Percentiles rank a stretch among this genome's conserved stretches.
These are phyloP conservation scores for Rhadinocentrus ornatus DNA, from an alignment of 2,797 vertebrate species.

Conservation along the genomic window DNA sequence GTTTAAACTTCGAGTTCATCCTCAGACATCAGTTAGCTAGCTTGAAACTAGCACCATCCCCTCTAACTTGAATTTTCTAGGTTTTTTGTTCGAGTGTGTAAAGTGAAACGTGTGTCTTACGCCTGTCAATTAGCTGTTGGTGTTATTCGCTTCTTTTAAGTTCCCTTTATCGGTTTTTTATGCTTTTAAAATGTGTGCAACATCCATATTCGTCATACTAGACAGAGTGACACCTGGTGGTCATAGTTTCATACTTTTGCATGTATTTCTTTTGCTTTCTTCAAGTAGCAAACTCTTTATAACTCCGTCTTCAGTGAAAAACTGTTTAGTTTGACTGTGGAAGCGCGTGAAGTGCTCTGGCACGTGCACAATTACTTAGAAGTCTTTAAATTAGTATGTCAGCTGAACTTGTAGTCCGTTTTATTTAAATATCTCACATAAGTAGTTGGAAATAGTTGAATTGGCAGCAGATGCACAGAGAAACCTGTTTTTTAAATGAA, in stretches of 20 bases:
- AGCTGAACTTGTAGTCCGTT: not conserved
- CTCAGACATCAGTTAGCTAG: conserved; percentile 10
- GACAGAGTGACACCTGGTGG: conserved; percentile 54
- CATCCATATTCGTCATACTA: conserved; percentile 11
- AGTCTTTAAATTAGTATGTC: not conserved
- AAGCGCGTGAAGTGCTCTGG: no score
- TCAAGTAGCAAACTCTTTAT: not conserved
- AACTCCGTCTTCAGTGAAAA: not conserved
- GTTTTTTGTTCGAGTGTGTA: not conserved
- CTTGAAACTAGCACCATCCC: conserved; percentile 9
- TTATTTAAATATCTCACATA: conserved; percentile 12
- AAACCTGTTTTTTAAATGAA: not conserved
- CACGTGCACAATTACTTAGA: not conserved
- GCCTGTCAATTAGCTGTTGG: not conserved
- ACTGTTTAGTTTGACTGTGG: not conserved
- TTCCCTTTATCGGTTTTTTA: not conserved
- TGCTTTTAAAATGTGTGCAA: conserved; percentile 27
- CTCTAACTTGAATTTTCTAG: not conserved
- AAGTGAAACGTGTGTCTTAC: accelerated
- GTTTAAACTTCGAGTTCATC: conserved; percentile 3
- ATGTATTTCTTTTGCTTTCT: not conserved
- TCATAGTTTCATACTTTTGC: conserved; percentile 7
- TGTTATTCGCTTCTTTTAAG: not conserved
- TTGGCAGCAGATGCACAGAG: not conserved
- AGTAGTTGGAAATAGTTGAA: not conserved